Conservation (phyloP, 2,888 invertebrate genomes). For the Spilarctia lutea region DNA sequence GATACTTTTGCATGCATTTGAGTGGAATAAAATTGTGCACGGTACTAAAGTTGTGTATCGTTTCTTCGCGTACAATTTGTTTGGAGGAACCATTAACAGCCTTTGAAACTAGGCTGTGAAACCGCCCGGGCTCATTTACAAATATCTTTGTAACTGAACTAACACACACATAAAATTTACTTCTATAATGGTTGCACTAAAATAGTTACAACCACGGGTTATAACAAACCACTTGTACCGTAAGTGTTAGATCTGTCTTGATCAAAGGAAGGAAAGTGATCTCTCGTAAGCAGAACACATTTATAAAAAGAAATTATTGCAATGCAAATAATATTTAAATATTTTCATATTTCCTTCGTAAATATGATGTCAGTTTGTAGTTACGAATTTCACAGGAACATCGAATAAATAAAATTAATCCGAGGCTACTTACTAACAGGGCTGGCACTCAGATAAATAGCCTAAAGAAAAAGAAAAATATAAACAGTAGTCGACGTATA, state of each 20-base stretch:
- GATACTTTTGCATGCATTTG: constrained; percentile 15
- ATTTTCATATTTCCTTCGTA: neutral
- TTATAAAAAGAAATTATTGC: neutral
- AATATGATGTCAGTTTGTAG: neutral
- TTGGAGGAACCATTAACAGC: constrained; percentile 12
- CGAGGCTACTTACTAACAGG: neutral
- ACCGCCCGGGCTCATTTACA: neutral
- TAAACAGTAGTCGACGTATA: neutral
- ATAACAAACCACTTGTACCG: neutral
- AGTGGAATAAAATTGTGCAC: constrained; percentile 14
- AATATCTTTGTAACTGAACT: neutral
- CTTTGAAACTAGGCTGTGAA: constrained; percentile 12
- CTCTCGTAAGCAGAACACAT: neutral
- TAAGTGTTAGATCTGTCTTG: neutral
- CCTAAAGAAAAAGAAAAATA: neutral
- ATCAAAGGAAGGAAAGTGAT: neutral
- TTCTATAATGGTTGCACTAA: neutral
- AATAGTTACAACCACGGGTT: neutral
- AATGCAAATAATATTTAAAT: neutral
- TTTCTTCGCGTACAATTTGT: constrained; percentile 17
- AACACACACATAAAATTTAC: neutral
- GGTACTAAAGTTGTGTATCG: constrained; percentile 5
- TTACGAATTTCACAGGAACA: neutral
- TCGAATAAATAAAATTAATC: neutral
- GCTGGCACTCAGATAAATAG: neutral